Evolutionary conservation across 2,888 invertebrate genomes (phyloP).

Genomic region (Leptopterna dolabrata): DNA sequence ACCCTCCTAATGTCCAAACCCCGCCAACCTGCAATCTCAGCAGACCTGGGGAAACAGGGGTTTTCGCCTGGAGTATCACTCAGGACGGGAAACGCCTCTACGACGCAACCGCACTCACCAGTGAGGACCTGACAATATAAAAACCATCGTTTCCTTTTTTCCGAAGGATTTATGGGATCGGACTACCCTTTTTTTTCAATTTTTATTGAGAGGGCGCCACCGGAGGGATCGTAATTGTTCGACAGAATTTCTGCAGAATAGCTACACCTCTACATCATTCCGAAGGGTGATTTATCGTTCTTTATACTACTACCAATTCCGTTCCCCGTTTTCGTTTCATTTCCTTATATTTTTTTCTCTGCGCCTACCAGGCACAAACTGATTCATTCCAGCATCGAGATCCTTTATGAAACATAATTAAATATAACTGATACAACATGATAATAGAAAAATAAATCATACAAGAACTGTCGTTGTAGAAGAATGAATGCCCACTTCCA

Average conservation of each 20-base stretch:
- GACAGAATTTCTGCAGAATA: constrained; percentile 22
- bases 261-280: constrained; percentile 34
- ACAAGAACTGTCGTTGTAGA: too few relatives aligned
- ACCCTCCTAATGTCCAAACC: background rate
- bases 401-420: background rate
- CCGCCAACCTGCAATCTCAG: background rate
- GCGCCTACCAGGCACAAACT: background rate
- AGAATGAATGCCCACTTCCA: too few relatives aligned
- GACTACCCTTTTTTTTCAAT: background rate
- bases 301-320: background rate
- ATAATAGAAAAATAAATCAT: too few relatives aligned
- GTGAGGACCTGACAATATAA: background rate
- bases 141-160: background rate
- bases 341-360: background rate
- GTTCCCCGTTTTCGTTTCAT: background rate
- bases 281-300: constrained; percentile 19
- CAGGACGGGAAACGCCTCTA: background rate
- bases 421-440: too few relatives aligned
- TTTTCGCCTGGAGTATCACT: background rate
- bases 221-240: constrained; percentile 24
- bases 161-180: background rate
- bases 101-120: background rate
- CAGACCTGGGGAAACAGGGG: background rate
- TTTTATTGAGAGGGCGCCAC: background rate
- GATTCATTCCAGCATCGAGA: background rate